Evolutionary conservation across 1,140 invertebrate species (phyloP), one percentile per base, ranked within the genome.

Genomic region (Drosophila lowei): DNA sequence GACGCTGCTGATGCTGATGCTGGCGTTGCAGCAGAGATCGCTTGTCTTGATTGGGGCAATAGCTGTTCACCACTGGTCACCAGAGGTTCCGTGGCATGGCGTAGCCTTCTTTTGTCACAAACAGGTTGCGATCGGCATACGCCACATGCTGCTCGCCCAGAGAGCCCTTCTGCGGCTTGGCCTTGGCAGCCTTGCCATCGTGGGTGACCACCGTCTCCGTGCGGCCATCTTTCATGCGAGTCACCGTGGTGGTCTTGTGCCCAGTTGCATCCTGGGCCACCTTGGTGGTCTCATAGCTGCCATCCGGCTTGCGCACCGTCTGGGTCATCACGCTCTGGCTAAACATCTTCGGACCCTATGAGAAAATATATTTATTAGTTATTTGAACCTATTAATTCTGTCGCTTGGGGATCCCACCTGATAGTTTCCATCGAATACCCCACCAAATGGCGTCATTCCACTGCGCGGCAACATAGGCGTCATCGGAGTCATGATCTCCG

Each of bases 21-120:
- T 67, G 11, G 34, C 34, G 34, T 38, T 38, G 63, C 49, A 73
- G 63, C 46, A 72, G 83, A 48, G 80, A 66, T 79, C 79, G 75
- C 73, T 81, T 85, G 56, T 86, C 81, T 76, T 89, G 79, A 78
- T 89, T 80, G 72, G 84, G 84, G 84, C 67, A 73, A 77, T 79
- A 73, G 63, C 73, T 76, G 72, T 89, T 80, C 84, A 91, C 90
- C 90, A 91, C 90, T 91, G 89, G 90, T 91, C 90, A 91, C 90
- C 90, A 91, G 79, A 91, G 83, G 80, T 91, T 91, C 70, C 83
- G 73, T 70, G 90, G 90, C 72, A 91, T 76, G 74, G 90, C 90
- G 72, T 91, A 91, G 66, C 90, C 90, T 90, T 91, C 77, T 91
- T 91, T 91, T 78, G 89, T 90, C 67, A 91, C 90, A 72, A 57